Evolutionary conservation across 1,140 invertebrate species (phyloP), one percentile per base, ranked within the genome.

Genomic region (Grapholita molesta): DNA sequence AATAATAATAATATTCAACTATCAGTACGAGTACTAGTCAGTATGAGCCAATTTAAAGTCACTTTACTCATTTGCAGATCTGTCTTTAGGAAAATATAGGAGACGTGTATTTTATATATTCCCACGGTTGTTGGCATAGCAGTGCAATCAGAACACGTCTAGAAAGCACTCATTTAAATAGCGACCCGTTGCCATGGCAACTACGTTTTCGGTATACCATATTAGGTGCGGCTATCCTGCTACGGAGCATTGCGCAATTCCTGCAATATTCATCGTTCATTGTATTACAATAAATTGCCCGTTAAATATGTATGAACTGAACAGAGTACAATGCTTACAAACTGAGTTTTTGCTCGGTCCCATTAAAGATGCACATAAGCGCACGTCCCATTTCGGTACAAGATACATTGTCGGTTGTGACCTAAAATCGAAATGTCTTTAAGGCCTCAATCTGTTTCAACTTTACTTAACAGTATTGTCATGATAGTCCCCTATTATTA

Each of bases 251-350:
- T 85, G 77, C 73, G 73, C 70, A 85, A 85, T 85, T 28, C 70
- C 76, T 76, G 74, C 76, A 78, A 80, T 79, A 78, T 80, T 83
- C 76, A 81, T 79, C 75, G 71, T 67, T 83, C 79, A 86, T 85
- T 86, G 80, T 86, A 82, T 86, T 83, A 80, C 75, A 81, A 81
- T 86, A 85, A 67, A 85, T 84, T 84, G 73, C 73, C 72, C 70
- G 79, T 83, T 86, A 79, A 84, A 86, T 85, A 84, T 85, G 78
- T 79, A 89, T 86, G 83, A 82, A 74, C 77, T 76, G 76, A 78
- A 75, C 74, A 76, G 69, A 72, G 72, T 72, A 79, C 73, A 79
- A 72, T 75, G 74, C 80, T 80, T 83, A 82, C 75, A 83, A 83
- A 83, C 72, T 79, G 76, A 78, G 75, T 86, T 89, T 89, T 89